Evolutionary conservation across 2,888 invertebrate species (phyloP), one percentile per base, ranked within the genome.

Genomic region (Eupithecia abbreviata): DNA sequence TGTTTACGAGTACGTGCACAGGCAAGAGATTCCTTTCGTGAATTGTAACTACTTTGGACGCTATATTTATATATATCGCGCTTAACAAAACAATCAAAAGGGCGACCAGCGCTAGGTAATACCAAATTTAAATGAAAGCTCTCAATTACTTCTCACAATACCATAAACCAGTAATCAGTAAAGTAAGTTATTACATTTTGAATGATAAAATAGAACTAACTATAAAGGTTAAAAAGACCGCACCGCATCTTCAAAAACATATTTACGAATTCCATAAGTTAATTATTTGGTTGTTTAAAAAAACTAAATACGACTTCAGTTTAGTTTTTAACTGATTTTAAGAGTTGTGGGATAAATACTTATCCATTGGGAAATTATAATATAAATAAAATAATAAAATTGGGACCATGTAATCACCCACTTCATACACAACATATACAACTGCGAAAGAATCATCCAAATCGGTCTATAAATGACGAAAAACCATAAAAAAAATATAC

Each of bases 21-120:
- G 43, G 7, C 41, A 13, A 13, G 66, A 42, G 7, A 15, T 42
- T 66, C 15, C 42, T 66, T 66, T 42, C 42, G 72, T 58, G 73
- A 75, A 74, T 72, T 74, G 75, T 75, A 77, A 75, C 72, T 75
- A 77, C 72, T 65, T 30, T 10, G 3, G 67, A 71, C 45, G 67
- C 18, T 4, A 66, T 15, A 4, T 41, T 66, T 66, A 65, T 13
- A 12, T 3, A 41, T 13, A 65, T 30, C 18, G 4, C 18, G n/a
- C 41, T 12, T 41, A 65, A 3, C 65, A 65, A 13, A 66, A 42
- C 15, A 41, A 65, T 12, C 51, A 51, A 3, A 58, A 3, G 18
- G 30, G 76, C 66, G 73, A 71, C 76, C 76, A 70, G 76, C 76
- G n/a, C 76, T 51, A 41, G 4, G 42, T n/a, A 42, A 43, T 2